These are phyloP conservation scores for Pseudopleuronectes americanus DNA, from an alignment of 2,797 vertebrate species.

Conservation along the genomic window DNA sequence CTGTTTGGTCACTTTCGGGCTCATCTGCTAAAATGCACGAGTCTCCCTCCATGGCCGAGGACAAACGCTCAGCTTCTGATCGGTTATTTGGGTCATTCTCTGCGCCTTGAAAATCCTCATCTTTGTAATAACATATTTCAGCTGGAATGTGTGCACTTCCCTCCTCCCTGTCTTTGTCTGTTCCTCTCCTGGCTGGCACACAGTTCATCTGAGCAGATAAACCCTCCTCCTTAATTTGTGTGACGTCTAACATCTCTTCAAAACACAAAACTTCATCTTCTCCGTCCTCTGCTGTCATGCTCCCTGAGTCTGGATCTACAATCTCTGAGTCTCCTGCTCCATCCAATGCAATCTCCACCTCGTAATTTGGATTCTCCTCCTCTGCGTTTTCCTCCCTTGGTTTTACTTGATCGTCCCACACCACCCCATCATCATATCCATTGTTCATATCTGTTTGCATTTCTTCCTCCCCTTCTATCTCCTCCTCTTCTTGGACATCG, in stretches of 20 bases:
- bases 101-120: constrained; percentile 15
- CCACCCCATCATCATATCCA: constrained; percentile 16
- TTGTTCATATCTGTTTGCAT: constrained; percentile 1
- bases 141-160: constrained; percentile 13
- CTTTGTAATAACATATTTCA: constrained; percentile 18
- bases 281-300: not conserved
- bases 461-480: constrained; percentile 13
- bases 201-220: constrained; percentile 42
- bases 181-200: constrained; percentile 28
- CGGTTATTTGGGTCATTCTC: constrained; percentile 14
- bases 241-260: constrained; percentile 27
- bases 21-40: constrained; percentile 11
- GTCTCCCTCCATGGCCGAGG: not conserved
- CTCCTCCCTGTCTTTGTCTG: constrained; percentile 14
- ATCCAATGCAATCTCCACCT: constrained; percentile 8
- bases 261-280: constrained; percentile 25
- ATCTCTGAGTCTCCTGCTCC: constrained; percentile 11
- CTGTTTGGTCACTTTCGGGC: constrained; percentile 27
- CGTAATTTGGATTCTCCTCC: constrained; percentile 19
- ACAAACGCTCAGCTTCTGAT: constrained; percentile 7
- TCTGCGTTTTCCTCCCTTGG: constrained; percentile 13
- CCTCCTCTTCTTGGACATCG: constrained; percentile 22
- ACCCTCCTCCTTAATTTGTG: constrained; percentile 31
- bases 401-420: constrained; percentile 17
- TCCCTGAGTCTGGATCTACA: constrained; percentile 23